Percentiles rank a stretch among this genome's conserved stretches.
phyloP scores from a whole-genome alignment of 2,888 invertebrate genomes.

The Hybos culiciformis region DNA sequence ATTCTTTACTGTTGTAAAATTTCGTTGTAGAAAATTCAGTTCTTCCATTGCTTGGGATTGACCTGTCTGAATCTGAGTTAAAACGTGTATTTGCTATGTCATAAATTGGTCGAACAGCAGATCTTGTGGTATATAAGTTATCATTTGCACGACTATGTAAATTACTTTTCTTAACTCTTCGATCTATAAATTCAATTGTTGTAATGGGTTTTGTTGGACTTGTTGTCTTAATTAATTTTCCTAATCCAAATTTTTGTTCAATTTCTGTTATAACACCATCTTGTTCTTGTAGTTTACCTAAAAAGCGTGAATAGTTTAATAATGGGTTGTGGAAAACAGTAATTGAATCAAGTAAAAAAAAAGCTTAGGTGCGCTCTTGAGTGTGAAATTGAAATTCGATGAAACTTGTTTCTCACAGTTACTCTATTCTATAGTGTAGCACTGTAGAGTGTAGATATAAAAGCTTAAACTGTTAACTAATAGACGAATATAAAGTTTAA shows the following conservation, averaged over 20 bases:
- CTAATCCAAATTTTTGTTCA: slow-evolving; percentile 30
- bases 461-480: too few relatives aligned
- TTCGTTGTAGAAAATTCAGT: slow-evolving; percentile 35
- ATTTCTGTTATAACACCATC: slow-evolving; percentile 35
- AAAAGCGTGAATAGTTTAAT: too few relatives aligned
- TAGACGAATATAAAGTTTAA: too few relatives aligned
- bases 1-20: slow-evolving; percentile 35
- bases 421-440: too few relatives aligned
- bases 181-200: slow-evolving; percentile 25
- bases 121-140: slow-evolving; percentile 21
- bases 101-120: too few relatives aligned
- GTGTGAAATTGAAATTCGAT: too few relatives aligned
- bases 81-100: slow-evolving; percentile 35
- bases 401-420: too few relatives aligned
- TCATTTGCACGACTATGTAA: neutral
- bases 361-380: too few relatives aligned
- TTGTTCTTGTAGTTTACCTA: slow-evolving; percentile 31
- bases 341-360: too few relatives aligned
- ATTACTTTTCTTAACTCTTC: slow-evolving; percentile 34
- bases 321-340: too few relatives aligned
- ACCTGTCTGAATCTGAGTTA: slow-evolving; percentile 21
- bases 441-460: too few relatives aligned
- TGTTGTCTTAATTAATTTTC: slow-evolving; percentile 20
- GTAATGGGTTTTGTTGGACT: neutral
- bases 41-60: slow-evolving; percentile 17